Evolutionary conservation across 2,888 invertebrate species (phyloP), one percentile per base, ranked within the genome.

Genomic region (Gymnosoma rotundatum): DNA sequence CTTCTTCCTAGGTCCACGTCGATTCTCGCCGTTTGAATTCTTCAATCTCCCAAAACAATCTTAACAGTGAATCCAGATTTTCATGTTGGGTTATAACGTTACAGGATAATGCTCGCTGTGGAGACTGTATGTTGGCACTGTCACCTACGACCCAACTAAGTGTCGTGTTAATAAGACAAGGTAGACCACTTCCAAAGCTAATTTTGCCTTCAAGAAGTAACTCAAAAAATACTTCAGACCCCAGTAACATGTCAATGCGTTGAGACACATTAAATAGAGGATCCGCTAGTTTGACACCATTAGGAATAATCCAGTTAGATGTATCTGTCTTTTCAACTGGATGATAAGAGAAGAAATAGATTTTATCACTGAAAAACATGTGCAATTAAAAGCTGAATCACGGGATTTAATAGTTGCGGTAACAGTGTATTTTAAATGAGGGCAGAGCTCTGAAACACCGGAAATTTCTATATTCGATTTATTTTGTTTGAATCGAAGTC

Each of bases 121-220:
- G 14, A 9, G 1, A 7, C 0, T 25, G 50, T 12, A 1, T 18
- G 10, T 18, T 18, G 1, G 56, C 9, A 18, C n/a, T 45, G 14
- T 56, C 69, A 54, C 38, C 69, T 6, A 69, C 16, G 0, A 56
- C 10, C 56, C 69, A 56, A 16, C 56, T 45, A 1, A 56, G 18
- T 1, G 56, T 5, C 14, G 56, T 54, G 8, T 69, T 69, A 14
- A 69, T 69, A n/a, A 56, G 42, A n/a, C 7, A 69, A 21, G 69
- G 69, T 21, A 69, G 5, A 0, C 21, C 45, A 16, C 25, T 20
- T 3, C 56, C 56, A 6, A 69, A n/a, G 7, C 12, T 6, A 42
- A 42, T 12, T 42, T 42, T 42, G 2, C 42, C 42, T 2, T 42
- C 42, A 42, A 42, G 42, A 12, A 42, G 12, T 12, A 42, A 42